phyloP scores from a whole-genome alignment of 2,888 invertebrate species.

The Campaea margaritaria region DNA sequence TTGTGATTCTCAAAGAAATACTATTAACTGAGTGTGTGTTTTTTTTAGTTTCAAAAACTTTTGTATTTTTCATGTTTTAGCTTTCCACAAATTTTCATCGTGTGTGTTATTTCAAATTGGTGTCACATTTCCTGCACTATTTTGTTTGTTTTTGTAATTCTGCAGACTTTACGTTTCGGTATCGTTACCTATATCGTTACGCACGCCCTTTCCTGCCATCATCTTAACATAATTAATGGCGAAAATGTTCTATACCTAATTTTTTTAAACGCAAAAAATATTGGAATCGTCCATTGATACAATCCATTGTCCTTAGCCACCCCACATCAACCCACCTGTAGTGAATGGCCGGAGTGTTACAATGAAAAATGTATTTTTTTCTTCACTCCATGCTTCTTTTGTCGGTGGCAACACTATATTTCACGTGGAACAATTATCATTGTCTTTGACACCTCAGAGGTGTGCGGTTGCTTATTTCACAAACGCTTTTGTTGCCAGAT shows the following conservation, averaged over 20 bases:
- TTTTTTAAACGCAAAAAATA: slow-evolving; percentile 70
- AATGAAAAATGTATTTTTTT: slow-evolving; percentile 81
- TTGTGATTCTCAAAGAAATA: background rate
- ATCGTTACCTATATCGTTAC: too few species aligned
- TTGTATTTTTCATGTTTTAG: too few species aligned
- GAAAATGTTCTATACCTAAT: slow-evolving; percentile 61
- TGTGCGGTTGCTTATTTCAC: slow-evolving; percentile 48
- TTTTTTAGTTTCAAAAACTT: too few species aligned
- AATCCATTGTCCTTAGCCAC: slow-evolving; percentile 77
- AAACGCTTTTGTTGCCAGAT: slow-evolving; percentile 36
- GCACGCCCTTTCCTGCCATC: slow-evolving; percentile 50
- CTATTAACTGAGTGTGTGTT: too few species aligned
- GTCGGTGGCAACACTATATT: slow-evolving; percentile 84
- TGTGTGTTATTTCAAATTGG: too few species aligned
- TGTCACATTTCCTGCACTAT: too few species aligned
- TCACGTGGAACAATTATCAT: slow-evolving; percentile 84
- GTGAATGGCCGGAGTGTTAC: slow-evolving; percentile 76
- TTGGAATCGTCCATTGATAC: slow-evolving; percentile 79
- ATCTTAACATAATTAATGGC: slow-evolving; percentile 72
- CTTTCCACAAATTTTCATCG: too few species aligned
- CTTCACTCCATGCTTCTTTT: slow-evolving; percentile 65
- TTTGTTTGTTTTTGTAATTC: background rate
- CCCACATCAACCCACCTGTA: slow-evolving; percentile 79
- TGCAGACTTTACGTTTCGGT: slow-evolving; percentile 29
- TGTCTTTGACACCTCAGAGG: slow-evolving; percentile 81